A percentile compares a stretch with the other conserved stretches of the same genome.
Evolutionary conservation across 2,113 vertebrate species (phyloP).

Genomic region (Uria lomvia): DNA sequence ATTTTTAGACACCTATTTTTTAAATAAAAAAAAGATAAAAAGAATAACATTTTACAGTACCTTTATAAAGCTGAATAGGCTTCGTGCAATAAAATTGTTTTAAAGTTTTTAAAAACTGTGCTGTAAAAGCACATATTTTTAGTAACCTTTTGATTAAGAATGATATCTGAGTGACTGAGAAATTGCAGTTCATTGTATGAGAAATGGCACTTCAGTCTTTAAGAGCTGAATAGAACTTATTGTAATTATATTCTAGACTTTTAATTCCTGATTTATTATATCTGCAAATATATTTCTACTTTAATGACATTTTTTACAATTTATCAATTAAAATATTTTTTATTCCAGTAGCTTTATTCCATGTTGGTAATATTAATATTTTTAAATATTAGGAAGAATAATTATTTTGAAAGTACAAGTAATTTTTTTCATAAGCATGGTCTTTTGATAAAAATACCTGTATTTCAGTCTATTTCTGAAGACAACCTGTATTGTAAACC

Average conservation of each 20-base stretch:
- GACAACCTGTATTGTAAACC: neutral
- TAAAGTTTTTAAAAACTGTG: neutral
- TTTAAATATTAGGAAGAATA: neutral
- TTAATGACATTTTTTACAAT: neutral
- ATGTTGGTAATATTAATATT: neutral
- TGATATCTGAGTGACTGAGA: neutral
- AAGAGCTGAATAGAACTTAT: neutral
- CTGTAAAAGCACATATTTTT: neutral
- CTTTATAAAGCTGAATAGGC: neutral
- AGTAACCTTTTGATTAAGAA: constrained; percentile 5
- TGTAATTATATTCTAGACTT: neutral
- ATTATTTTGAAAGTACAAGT: neutral
- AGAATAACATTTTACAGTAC: neutral
- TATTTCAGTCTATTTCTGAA: neutral
- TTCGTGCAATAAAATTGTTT: neutral
- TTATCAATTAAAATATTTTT: neutral
- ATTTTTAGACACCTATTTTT: neutral
- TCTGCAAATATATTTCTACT: neutral
- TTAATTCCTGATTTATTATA: neutral
- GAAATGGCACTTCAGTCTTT: neutral
- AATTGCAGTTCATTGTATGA: neutral
- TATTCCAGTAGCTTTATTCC: neutral
- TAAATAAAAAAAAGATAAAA: neutral
- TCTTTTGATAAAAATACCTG: neutral
- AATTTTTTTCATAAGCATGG: neutral